phyloP scores from a whole-genome alignment of 2,113 vertebrate species.

The Colossoma macropomum region DNA sequence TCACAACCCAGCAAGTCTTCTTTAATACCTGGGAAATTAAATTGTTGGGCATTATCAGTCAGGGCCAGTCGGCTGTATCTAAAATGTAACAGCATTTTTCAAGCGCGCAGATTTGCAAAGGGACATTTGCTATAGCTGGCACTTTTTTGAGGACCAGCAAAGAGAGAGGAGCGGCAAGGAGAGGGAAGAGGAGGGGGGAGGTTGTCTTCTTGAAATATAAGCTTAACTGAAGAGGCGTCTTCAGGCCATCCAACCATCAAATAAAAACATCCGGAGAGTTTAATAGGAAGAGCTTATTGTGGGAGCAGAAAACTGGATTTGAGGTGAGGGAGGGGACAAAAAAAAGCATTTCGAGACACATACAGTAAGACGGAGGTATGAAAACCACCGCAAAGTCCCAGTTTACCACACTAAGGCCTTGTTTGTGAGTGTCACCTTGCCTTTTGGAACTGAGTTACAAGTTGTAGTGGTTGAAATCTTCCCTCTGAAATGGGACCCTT shows the following conservation, averaged over 20 bases:
- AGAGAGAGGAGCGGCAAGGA: slow-evolving; percentile 1
- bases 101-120: slow-evolving; percentile 64
- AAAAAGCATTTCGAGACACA: too few species aligned
- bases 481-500: too few species aligned
- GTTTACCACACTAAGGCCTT: background rate
- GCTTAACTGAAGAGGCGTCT: slow-evolving; percentile 72
- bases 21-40: slow-evolving; percentile 76
- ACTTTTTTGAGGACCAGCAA: slow-evolving; percentile 40
- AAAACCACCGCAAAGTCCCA: background rate
- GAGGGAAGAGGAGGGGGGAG: background rate
- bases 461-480: too few species aligned
- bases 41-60: slow-evolving; percentile 74
- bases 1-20: slow-evolving; percentile 74
- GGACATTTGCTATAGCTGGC: slow-evolving; percentile 63
- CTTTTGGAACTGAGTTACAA: too few species aligned
- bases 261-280: slow-evolving; percentile 63
- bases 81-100: slow-evolving; percentile 64
- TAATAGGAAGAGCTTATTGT: slow-evolving; percentile 42
- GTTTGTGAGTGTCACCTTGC: too few species aligned
- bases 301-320: slow-evolving; percentile 11
- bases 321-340: background rate
- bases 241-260: slow-evolving; percentile 71
- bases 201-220: slow-evolving; percentile 70
- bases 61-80: slow-evolving; percentile 70
- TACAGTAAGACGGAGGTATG: background rate